Conservation (phyloP, 2,888 invertebrate genomes). For the Argyresthia goedartella region DNA sequence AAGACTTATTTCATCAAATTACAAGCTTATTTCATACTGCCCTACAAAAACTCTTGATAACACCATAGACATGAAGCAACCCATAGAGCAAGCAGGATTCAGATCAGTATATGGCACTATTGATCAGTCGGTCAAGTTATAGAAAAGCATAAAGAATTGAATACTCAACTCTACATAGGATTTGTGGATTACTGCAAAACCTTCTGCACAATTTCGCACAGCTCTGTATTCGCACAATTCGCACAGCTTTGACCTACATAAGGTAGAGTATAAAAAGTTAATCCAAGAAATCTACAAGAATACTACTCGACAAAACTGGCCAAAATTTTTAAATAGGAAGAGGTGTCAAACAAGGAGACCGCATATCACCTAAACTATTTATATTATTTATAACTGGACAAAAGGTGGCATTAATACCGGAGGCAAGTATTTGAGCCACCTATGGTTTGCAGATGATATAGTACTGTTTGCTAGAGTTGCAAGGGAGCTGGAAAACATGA, state of each 20-base stretch:
- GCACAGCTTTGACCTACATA: constrained; percentile 10
- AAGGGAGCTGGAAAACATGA: not conserved
- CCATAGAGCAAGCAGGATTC: not conserved
- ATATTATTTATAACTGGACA: too few species aligned
- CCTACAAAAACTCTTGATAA: not conserved
- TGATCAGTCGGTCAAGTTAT: not conserved
- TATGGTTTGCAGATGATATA: constrained; percentile 1
- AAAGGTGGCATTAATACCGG: not conserved
- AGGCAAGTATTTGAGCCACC: not conserved
- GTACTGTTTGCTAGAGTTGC: not conserved
- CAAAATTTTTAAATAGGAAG: constrained; percentile 4
- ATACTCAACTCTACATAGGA: too few species aligned
- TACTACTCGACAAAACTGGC: constrained; percentile 6
- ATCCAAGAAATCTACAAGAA: constrained; percentile 8
- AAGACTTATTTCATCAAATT: not conserved
- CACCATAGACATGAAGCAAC: not conserved
- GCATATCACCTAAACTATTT: constrained; percentile 1
- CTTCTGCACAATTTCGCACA: constrained; percentile 11
- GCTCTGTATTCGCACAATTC: too few species aligned
- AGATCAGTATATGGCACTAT: not conserved
- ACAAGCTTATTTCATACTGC: not conserved
- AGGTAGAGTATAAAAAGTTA: constrained; percentile 6
- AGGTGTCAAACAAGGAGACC: constrained; percentile 6
- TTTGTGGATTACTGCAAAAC: constrained; percentile 13
- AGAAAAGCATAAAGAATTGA: not conserved